Evolutionary conservation across 2,888 invertebrate genomes (phyloP), one percentile per base, ranked within the genome.

Genomic region (Alitta virens): DNA sequence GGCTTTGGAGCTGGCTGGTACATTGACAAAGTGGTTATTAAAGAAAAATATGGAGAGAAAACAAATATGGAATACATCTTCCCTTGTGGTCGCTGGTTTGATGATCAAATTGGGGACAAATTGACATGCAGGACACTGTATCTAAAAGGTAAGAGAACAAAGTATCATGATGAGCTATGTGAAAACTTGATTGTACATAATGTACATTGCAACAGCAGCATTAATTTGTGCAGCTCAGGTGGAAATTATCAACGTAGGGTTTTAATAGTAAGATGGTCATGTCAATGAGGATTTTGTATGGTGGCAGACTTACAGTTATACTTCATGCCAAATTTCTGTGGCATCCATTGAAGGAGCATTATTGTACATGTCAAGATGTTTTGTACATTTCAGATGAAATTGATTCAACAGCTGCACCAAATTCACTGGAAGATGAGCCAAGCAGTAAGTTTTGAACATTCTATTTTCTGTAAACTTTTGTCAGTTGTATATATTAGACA

Each of bases 21-120:
- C 67, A 63, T 78, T 42, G 78, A 79, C 54, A 77, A 72, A 58
- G 66, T 78, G 7, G 63, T 72, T 7, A 68, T 79, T 58, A 65
- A 69, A 56, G 75, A 76, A 63, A 72, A 27, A 25, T 42, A 56
- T 9, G 49, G 57, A 14, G 54, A 60, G 5, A 24, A 43, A 3
- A 42, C 50, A 16, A 64, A 38, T 5, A n/a, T 58, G 54, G 54
- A 65, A 24, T 25, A 71, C 61, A 63, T 77, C 43, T 78, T 79
- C 69, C 75, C 76, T 2, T 79, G 78, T 69, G 68, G 71, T 9
- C 67, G 71, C 33, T 79, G 78, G 79, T 66, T 78, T 61, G 79
- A 79, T 61, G 71, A 72, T 18, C 72, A 76, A 61, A 75, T 76
- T 57, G 77, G 72, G 58, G 76, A 79, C 65, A 74, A 75, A 38